Percentiles rank a stretch among this genome's conserved stretches.
These are phyloP conservation scores for Dorcus parallelipipedus DNA, from an alignment of 2,888 invertebrate genomes.

Conservation along the genomic window DNA sequence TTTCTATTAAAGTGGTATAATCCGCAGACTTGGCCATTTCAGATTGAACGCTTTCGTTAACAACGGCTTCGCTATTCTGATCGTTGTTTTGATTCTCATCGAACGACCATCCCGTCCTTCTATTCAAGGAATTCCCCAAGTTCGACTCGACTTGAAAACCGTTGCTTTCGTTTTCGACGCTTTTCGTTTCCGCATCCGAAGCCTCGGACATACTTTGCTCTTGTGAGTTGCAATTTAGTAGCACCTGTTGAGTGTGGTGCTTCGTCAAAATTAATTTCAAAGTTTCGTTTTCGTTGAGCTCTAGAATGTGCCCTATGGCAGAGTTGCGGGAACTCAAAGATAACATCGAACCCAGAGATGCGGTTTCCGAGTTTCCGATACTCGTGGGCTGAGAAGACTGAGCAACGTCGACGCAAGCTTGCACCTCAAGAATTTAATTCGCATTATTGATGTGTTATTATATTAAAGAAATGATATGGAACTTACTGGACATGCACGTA, in stretches of 20 bases:
- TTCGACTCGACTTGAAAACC: conserved; percentile 5
- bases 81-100: conserved; percentile 34
- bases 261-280: conserved; percentile 65
- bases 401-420: conserved; percentile 76
- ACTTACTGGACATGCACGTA: conserved; percentile 67
- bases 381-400: conserved; percentile 46
- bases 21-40: conserved; percentile 41
- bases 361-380: conserved; percentile 40
- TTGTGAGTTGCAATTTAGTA: conserved; percentile 4
- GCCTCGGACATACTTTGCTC: conserved; percentile 6
- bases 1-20: conserved; percentile 58
- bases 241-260: conserved; percentile 35
- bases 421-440: conserved; percentile 46
- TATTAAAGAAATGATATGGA: neutral
- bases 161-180: conserved; percentile 3
- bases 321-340: conserved; percentile 49
- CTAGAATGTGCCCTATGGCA: conserved; percentile 52
- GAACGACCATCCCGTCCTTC: conserved; percentile 64
- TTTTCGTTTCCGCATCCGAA: conserved; percentile 10
- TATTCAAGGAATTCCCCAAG: conserved; percentile 64
- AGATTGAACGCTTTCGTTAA: neutral
- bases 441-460: neutral
- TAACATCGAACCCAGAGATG: conserved; percentile 44
- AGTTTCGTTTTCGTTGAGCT: conserved; percentile 68
- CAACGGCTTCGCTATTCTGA: neutral